Evolutionary conservation across 2,797 vertebrate species (phyloP).

Genomic region (Pipistrellus kuhlii): DNA sequence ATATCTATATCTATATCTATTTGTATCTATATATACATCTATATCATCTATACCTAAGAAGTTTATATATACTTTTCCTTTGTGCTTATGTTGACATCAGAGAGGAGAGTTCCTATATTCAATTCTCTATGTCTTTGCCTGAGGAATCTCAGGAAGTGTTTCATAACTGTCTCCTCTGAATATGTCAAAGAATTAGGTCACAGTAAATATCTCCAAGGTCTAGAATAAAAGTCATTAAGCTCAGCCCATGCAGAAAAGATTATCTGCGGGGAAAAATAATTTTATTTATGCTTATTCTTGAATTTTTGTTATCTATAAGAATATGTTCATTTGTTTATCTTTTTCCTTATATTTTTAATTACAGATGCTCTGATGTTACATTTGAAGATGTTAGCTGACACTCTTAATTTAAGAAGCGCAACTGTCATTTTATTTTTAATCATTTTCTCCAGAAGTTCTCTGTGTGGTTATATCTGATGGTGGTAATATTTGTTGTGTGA

Average conservation of each 20-base stretch:
- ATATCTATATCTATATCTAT: no score
- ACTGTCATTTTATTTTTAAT: constrained; percentile 62
- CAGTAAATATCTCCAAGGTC: neutral
- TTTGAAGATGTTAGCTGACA: constrained; percentile 37
- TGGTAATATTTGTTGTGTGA: constrained; percentile 14
- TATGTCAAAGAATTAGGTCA: neutral
- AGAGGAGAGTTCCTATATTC: neutral
- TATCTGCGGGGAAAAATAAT: neutral
- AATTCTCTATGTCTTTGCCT: neutral
- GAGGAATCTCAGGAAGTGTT: neutral
- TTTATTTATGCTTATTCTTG: neutral
- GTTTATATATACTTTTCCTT: neutral
- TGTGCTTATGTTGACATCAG: neutral
- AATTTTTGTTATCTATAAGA: neutral
- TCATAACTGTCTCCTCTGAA: neutral
- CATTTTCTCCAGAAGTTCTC: constrained; percentile 11
- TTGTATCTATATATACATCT: no score
- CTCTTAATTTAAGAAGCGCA: constrained; percentile 55
- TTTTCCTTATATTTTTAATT: constrained; percentile 31
- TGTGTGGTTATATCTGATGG: constrained; percentile 19
- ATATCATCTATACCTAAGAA: no score
- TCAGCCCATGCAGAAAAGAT: neutral
- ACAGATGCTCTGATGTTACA: neutral
- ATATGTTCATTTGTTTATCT: constrained; percentile 12
- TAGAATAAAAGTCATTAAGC: neutral